phyloP scores from a whole-genome alignment of 2,888 invertebrate species.

The Merodon equestris region DNA sequence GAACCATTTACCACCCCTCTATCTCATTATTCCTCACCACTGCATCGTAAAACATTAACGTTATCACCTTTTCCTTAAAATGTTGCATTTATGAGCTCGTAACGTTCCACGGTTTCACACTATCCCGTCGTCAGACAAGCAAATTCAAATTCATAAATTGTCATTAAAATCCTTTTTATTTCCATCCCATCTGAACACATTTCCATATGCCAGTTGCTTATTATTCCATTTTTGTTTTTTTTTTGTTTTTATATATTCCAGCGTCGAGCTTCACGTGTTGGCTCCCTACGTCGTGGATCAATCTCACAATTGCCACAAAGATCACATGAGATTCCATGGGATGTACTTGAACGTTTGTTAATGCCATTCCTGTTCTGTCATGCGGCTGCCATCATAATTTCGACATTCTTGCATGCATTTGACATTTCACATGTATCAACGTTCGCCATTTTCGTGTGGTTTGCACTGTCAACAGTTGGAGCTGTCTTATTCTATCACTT shows the following conservation, averaged over 20 bases:
- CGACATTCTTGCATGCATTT: constrained; percentile 85
- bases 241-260: constrained; percentile 55
- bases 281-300: constrained; percentile 82
- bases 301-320: constrained; percentile 81
- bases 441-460: constrained; percentile 88
- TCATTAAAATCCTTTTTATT: constrained; percentile 10
- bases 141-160: constrained; percentile 30
- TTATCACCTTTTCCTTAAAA: constrained; percentile 3
- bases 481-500: constrained; percentile 91
- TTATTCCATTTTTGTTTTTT: constrained; percentile 27
- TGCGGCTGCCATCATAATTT: constrained; percentile 87
- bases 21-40: too few species aligned
- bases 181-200: not conserved
- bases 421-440: constrained; percentile 88
- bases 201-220: too few species aligned
- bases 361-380: constrained; percentile 90
- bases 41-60: not conserved
- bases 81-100: constrained; percentile 12
- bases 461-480: constrained; percentile 86
- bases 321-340: constrained; percentile 85
- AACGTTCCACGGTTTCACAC: not conserved
- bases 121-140: not conserved
- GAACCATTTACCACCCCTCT: too few species aligned
- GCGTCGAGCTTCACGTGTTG: constrained; percentile 79
- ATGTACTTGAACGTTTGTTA: constrained; percentile 85